These are phyloP conservation scores for Arion vulgaris DNA, from an alignment of 1,140 invertebrate species.

Conservation along the genomic window DNA sequence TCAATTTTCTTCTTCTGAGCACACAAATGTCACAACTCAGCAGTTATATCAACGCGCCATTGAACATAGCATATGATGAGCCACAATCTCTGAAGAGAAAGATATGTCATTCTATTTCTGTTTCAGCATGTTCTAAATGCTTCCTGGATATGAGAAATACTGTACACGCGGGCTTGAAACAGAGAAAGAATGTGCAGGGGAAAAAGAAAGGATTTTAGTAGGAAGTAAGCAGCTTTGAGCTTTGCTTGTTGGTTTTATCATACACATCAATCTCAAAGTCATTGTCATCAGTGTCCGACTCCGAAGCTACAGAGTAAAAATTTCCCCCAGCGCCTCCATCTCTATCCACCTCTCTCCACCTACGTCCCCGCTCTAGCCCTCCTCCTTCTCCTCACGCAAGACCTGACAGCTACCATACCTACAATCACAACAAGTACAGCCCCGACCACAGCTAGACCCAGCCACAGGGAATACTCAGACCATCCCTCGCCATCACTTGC, in stretches of 20 bases:
- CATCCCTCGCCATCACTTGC: constrained; percentile 15
- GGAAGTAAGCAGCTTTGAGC: constrained; percentile 36
- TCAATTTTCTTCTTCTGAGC: no score
- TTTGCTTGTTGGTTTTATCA: constrained; percentile 34
- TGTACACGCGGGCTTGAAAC: background rate
- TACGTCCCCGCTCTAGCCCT: constrained; percentile 14
- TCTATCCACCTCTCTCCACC: constrained; percentile 31
- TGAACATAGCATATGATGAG: background rate
- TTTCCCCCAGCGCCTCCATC: background rate
- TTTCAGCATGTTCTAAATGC: background rate
- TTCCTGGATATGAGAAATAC: background rate
- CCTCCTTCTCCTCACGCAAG: constrained; percentile 10
- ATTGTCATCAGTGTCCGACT: constrained; percentile 34
- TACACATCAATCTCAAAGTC: constrained; percentile 40
- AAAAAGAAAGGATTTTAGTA: background rate
- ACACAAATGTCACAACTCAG: no score
- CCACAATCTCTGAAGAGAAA: background rate
- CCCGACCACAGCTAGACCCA: constrained; percentile 14
- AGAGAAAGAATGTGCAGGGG: background rate
- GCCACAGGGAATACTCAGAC: constrained; percentile 36
- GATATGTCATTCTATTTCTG: background rate
- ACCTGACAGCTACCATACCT: constrained; percentile 11
- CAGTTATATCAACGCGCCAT: background rate
- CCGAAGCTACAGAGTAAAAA: constrained; percentile 36
- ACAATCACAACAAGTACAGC: constrained; percentile 1